Evolutionary conservation across 1,140 invertebrate species (phyloP), one percentile per base, ranked within the genome.

Genomic region (Pseudomyrmex gracilis): DNA sequence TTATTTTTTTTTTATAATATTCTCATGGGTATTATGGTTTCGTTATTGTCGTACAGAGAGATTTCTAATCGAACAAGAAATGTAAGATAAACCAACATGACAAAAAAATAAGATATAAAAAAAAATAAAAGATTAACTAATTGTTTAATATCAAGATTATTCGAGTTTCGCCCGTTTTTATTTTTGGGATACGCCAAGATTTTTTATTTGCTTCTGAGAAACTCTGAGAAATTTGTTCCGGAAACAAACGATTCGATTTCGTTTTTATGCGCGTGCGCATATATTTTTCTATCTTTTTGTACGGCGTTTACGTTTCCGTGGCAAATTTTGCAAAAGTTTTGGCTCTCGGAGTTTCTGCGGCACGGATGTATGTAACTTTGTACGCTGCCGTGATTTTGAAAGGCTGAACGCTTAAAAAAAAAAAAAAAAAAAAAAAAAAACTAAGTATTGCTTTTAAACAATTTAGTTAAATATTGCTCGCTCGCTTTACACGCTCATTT

Each of bases 401-500:
- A 34, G 34, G 34, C 34, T 34, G 7, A 34, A 34, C 7, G 34
- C 34, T 34, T 34, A 34, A 34, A 34, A 34, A n/a, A n/a, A n/a
- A n/a, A n/a, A n/a, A n/a, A n/a, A n/a, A n/a, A n/a, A n/a, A n/a
- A n/a, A n/a, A n/a, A n/a, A n/a, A n/a, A 43, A 55, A 78, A 22
- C 9, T 22, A 22, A 67, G 67, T 77, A 22, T 49, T 73, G 92
- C n/a, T 85, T 88, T 9, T 20, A 90, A 45, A 82, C 82, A 20
- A 58, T 58, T n/a, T n/a, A 58, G 17, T 2, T 17, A 20, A 57
- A 57, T 57, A n/a, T 20, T 71, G 92, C 13, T 86, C 87, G 43
- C 7, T 61, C 15, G 7, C 24, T 64, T 64, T 17, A n/a, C 17
- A 17, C n/a, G n/a, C n/a, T n/a, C n/a, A n/a, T n/a, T 34, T 55